These are phyloP conservation scores for Myotis myotis DNA, from an alignment of 2,797 vertebrate species.

Conservation along the genomic window DNA sequence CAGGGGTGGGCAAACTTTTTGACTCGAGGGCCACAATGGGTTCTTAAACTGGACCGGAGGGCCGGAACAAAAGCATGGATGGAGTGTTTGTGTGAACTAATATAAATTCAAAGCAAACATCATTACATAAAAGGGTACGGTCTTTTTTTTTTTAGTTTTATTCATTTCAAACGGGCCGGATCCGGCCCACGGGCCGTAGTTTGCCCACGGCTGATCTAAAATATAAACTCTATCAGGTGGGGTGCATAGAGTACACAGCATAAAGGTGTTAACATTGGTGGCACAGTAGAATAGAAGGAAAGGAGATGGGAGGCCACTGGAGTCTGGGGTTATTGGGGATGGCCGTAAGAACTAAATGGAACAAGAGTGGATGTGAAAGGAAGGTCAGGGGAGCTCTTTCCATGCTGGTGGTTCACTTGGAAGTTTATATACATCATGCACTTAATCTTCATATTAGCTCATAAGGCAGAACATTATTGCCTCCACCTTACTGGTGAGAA, in stretches of 20 bases:
- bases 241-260: background rate
- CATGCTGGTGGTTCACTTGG: background rate
- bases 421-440: background rate
- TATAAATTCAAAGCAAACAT: too few species aligned
- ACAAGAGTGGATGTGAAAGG: background rate
- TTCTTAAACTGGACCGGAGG: too few species aligned
- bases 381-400: background rate
- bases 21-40: too few species aligned
- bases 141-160: too few species aligned
- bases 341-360: background rate
- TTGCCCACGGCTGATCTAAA: too few species aligned
- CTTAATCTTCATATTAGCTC: background rate
- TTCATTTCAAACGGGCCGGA: too few species aligned
- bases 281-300: background rate
- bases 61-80: too few species aligned
- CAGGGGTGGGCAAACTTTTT: too few species aligned
- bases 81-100: too few species aligned
- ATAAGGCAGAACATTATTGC: background rate
- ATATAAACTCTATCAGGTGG: constrained; percentile 6
- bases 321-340: background rate
- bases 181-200: too few species aligned
- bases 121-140: too few species aligned
- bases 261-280: background rate
- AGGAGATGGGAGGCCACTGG: background rate
- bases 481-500: background rate